phyloP scores from a whole-genome alignment of 2,113 vertebrate genomes.

The Notiomystis cincta region DNA sequence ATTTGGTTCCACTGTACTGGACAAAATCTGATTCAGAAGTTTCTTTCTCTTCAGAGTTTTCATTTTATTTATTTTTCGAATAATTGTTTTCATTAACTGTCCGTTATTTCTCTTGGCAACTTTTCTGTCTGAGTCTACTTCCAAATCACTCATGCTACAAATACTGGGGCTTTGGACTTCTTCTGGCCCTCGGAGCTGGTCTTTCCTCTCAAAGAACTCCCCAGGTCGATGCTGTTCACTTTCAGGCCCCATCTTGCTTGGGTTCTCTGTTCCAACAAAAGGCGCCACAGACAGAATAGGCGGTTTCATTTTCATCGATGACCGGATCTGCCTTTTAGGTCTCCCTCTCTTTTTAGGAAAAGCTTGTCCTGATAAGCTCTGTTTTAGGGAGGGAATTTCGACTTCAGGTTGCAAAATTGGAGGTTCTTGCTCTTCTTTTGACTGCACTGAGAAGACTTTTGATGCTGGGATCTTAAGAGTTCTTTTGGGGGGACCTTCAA shows the following conservation, averaged over 20 bases:
- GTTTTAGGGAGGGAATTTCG: slow-evolving; percentile 78
- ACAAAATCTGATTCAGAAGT: slow-evolving; percentile 86
- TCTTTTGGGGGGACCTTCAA: slow-evolving; percentile 84
- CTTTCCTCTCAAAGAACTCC: slow-evolving; percentile 73
- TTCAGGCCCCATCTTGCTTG: slow-evolving; percentile 62
- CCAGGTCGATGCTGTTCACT: slow-evolving; percentile 58
- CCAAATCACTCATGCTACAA: slow-evolving; percentile 72
- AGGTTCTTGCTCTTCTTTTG: slow-evolving; percentile 92
- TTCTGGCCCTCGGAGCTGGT: slow-evolving; percentile 69
- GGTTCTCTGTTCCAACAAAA: slow-evolving; percentile 71
- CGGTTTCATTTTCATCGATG: slow-evolving; percentile 79
- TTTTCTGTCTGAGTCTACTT: slow-evolving; percentile 74
- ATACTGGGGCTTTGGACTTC: slow-evolving; percentile 62
- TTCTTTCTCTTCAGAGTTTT: slow-evolving; percentile 94
- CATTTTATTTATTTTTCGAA: slow-evolving; percentile 97
- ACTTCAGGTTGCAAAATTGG: slow-evolving; percentile 93
- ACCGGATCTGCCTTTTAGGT: slow-evolving; percentile 82
- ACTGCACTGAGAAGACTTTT: slow-evolving; percentile 86
- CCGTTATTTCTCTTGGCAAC: slow-evolving; percentile 83
- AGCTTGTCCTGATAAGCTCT: slow-evolving; percentile 68
- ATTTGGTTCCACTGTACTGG: slow-evolving; percentile 72
- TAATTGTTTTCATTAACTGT: slow-evolving; percentile 92
- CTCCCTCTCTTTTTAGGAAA: slow-evolving; percentile 89
- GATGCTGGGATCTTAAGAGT: slow-evolving; percentile 86
- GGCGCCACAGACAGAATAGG: slow-evolving; percentile 76